These are phyloP conservation scores for Zeugodacus cucurbitae DNA, from an alignment of 1,140 invertebrate genomes.

Conservation along the genomic window DNA sequence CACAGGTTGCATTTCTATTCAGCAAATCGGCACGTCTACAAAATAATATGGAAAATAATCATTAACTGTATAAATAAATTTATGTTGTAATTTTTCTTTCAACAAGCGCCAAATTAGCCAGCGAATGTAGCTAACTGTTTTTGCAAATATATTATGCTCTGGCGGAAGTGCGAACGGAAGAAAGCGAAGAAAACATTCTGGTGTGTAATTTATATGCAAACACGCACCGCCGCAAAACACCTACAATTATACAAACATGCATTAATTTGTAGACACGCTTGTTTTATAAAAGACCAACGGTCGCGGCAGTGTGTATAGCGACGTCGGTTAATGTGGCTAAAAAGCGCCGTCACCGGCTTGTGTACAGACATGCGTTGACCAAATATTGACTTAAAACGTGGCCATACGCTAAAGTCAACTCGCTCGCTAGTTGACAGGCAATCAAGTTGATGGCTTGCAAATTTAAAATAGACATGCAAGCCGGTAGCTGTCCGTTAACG, in stretches of 20 bases:
- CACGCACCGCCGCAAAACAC: not conserved
- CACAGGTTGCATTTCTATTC: slow-evolving; percentile 75
- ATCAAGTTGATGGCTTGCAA: not conserved
- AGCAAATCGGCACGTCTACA: slow-evolving; percentile 75
- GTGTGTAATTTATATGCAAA: slow-evolving; percentile 6
- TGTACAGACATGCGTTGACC: not conserved
- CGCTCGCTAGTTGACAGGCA: not conserved
- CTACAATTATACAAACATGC: not conserved
- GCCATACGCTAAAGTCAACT: not conserved
- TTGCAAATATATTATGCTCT: not conserved
- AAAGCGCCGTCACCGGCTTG: not conserved
- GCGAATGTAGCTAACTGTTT: not conserved
- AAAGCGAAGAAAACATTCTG: not conserved
- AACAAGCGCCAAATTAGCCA: not conserved
- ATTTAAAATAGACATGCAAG: not conserved
- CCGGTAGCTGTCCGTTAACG: not conserved
- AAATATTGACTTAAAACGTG: slow-evolving; percentile 34
- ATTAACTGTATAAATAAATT: not conserved
- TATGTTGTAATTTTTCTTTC: not conserved
- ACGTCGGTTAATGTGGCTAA: not conserved
- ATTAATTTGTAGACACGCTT: too few relatives aligned
- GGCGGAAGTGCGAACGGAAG: slow-evolving; percentile 21
- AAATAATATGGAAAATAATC: slow-evolving; percentile 45
- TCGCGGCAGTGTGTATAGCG: not conserved
- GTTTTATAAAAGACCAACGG: not conserved